phyloP scores from a whole-genome alignment of 2,797 vertebrate genomes.

The Phylloscopus collybita region DNA sequence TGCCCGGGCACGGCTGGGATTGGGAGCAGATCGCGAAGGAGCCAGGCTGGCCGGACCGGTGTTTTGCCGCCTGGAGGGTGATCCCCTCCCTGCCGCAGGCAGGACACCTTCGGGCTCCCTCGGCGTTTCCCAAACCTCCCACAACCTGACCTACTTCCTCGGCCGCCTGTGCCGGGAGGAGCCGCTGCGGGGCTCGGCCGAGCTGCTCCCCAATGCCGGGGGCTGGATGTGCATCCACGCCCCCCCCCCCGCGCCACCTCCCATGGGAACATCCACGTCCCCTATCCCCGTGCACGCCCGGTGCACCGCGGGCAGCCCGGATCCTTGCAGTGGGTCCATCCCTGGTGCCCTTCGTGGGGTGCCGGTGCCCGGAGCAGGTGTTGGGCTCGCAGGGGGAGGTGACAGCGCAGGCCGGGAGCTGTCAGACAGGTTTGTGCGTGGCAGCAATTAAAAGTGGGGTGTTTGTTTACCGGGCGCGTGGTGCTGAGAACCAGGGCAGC shows the following conservation, averaged over 20 bases:
- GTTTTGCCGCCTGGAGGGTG: conserved; percentile 29
- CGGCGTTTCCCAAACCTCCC: conserved; percentile 44
- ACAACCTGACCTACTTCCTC: conserved; percentile 55
- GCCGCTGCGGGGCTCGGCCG: not conserved
- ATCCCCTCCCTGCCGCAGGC: conserved; percentile 40
- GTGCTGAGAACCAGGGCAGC: conserved; percentile 59
- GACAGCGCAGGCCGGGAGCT: conserved; percentile 60
- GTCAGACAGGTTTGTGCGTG: conserved; percentile 67
- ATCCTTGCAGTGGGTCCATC: not conserved
- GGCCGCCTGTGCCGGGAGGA: not conserved
- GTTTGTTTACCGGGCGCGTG: conserved; percentile 56
- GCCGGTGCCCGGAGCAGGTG: conserved; percentile 29
- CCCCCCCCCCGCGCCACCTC: too few relatives aligned
- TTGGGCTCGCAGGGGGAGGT: conserved; percentile 26
- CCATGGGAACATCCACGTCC: not conserved
- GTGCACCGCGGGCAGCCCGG: not conserved
- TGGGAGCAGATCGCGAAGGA: not conserved
- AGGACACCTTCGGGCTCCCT: conserved; percentile 1
- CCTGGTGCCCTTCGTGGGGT: not conserved
- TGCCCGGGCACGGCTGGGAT: not conserved
- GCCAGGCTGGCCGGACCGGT: conserved; percentile 58
- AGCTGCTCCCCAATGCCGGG: not conserved
- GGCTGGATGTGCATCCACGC: not conserved
- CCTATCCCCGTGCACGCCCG: fast-evolving
- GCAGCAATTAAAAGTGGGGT: conserved; percentile 65